These are phyloP conservation scores for Rotaria socialis DNA, from an alignment of 2,888 invertebrate genomes.

Conservation along the genomic window DNA sequence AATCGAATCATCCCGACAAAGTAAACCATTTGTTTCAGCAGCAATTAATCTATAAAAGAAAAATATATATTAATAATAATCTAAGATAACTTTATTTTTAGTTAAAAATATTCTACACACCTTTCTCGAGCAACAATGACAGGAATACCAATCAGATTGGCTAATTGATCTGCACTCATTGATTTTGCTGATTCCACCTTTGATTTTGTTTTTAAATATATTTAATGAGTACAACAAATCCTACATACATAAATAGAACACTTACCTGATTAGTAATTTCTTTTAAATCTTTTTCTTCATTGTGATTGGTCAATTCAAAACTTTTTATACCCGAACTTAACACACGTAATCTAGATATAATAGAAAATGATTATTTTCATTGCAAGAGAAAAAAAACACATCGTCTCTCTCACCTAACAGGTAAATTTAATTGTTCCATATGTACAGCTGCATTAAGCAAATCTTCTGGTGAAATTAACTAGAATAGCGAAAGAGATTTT, in stretches of 20 bases:
- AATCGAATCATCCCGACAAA: constrained; percentile 89
- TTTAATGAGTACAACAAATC: not conserved
- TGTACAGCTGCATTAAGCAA: constrained; percentile 70
- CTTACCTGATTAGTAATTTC: constrained; percentile 57
- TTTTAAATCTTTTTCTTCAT: constrained; percentile 60
- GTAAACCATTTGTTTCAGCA: constrained; percentile 77
- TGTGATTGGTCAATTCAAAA: constrained; percentile 71
- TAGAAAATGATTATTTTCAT: not conserved
- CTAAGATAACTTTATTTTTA: not conserved
- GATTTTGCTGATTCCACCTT: constrained; percentile 65
- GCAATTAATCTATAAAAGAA: constrained; percentile 67
- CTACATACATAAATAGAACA: not conserved
- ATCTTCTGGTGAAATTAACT: constrained; percentile 89
- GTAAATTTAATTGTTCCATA: constrained; percentile 35
- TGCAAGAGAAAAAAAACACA: not conserved
- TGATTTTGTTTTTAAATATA: too few species aligned
- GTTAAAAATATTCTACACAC: constrained; percentile 50
- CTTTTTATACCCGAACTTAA: constrained; percentile 31
- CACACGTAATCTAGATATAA: constrained; percentile 66
- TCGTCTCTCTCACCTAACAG: not conserved
- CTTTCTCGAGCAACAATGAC: constrained; percentile 81
- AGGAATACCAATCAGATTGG: constrained; percentile 76
- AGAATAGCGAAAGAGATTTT: constrained; percentile 46
- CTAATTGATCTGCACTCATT: constrained; percentile 79
- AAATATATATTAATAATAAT: not conserved